phyloP scores from a whole-genome alignment of 2,888 invertebrate species.

The Drosophila paramelanica region DNA sequence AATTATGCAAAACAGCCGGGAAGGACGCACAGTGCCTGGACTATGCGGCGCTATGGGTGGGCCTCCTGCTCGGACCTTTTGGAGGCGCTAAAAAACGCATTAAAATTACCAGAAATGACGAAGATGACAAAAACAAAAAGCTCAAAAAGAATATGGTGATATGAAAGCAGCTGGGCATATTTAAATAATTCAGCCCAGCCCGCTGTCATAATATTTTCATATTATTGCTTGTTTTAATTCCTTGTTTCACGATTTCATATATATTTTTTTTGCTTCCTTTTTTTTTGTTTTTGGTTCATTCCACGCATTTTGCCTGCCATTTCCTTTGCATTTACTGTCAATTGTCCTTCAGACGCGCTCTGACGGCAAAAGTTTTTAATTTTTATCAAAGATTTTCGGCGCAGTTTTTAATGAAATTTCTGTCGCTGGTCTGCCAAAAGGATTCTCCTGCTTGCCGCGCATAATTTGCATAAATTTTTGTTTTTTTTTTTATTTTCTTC shows the following conservation, averaged over 20 bases:
- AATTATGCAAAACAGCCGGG: slow-evolving; percentile 81
- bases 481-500: slow-evolving; percentile 38
- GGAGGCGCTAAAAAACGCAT: slow-evolving; percentile 52
- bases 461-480: slow-evolving; percentile 67
- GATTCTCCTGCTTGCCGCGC: slow-evolving; percentile 55
- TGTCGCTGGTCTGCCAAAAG: slow-evolving; percentile 62
- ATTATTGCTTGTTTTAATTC: slow-evolving; percentile 80
- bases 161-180: slow-evolving; percentile 74
- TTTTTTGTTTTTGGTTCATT: neutral
- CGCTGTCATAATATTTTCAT: slow-evolving; percentile 76
- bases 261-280: slow-evolving; percentile 26
- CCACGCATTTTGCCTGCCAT: slow-evolving; percentile 15
- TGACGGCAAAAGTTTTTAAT: slow-evolving; percentile 68
- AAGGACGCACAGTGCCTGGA: slow-evolving; percentile 10
- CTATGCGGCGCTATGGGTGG: slow-evolving; percentile 25
- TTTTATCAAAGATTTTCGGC: slow-evolving; percentile 71
- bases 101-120: slow-evolving; percentile 59
- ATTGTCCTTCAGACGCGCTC: slow-evolving; percentile 61
- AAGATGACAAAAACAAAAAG: slow-evolving; percentile 37
- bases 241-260: slow-evolving; percentile 72
- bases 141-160: slow-evolving; percentile 52
- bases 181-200: slow-evolving; percentile 64
- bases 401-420: slow-evolving; percentile 76
- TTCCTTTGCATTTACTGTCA: slow-evolving; percentile 52
- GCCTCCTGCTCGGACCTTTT: slow-evolving; percentile 21